phyloP scores from a whole-genome alignment of 2,113 vertebrate genomes.

The Synodontis membranacea region DNA sequence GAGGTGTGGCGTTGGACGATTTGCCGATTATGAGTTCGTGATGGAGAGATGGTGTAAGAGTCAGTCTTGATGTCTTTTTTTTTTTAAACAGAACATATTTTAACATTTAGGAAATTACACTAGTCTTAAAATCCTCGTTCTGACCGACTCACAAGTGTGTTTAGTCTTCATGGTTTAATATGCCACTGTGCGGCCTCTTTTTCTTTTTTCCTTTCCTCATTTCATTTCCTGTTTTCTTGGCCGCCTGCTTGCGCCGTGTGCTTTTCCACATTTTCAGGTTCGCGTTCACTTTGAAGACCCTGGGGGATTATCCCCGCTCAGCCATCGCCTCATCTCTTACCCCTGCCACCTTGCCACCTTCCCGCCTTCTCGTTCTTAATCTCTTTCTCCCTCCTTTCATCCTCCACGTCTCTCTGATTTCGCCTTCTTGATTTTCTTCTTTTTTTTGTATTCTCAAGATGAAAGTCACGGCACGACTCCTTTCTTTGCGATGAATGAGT shows the following conservation, averaged over 20 bases:
- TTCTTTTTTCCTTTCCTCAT: not conserved
- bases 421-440: constrained; percentile 52
- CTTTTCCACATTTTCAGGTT: not conserved
- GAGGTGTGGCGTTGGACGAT: constrained; percentile 31
- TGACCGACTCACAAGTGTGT: not conserved
- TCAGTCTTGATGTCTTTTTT: not conserved
- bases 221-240: constrained; percentile 2
- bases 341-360: constrained; percentile 10
- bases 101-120: not conserved
- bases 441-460: constrained; percentile 66
- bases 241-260: not conserved
- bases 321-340: constrained; percentile 28
- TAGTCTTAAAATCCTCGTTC: too few species aligned
- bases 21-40: constrained; percentile 14
- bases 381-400: constrained; percentile 56
- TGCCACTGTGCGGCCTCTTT: not conserved
- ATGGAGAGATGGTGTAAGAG: not conserved
- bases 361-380: constrained; percentile 51
- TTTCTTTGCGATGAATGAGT: constrained; percentile 72
- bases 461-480: constrained; percentile 75
- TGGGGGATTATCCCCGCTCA: constrained; percentile 22
- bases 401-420: constrained; percentile 57
- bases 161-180: not conserved
- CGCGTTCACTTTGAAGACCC: constrained; percentile 19
- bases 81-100: too few species aligned